These are phyloP conservation scores for Micronycteris hirsuta DNA, from an alignment of 2,113 vertebrate genomes.

Conservation along the genomic window DNA sequence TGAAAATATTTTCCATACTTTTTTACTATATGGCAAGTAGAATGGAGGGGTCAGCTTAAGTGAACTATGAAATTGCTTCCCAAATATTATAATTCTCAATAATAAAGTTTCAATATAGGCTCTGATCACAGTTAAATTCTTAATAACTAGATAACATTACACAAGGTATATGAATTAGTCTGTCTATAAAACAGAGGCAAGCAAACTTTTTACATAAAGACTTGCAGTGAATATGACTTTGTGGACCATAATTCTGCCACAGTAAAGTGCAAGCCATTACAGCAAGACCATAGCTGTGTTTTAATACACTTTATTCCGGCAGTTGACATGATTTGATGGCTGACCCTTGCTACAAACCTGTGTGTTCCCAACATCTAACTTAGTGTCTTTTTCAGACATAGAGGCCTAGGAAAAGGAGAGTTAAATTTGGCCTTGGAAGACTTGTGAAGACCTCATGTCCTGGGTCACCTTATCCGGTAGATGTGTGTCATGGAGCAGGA, in stretches of 20 bases:
- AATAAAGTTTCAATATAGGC: neutral
- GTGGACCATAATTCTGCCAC: neutral
- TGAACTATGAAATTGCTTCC: neutral
- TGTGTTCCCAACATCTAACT: neutral
- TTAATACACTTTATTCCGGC: neutral
- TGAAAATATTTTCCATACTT: neutral
- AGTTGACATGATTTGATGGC: neutral
- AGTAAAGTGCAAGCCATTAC: neutral
- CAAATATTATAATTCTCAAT: neutral
- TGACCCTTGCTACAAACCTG: neutral
- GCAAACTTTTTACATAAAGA: neutral
- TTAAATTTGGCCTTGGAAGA: neutral
- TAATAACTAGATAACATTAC: neutral
- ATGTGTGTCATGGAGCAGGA: neutral
- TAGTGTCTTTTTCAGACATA: neutral
- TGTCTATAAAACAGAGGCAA: neutral
- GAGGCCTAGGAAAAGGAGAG: neutral
- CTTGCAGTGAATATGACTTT: neutral
- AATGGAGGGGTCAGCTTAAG: neutral
- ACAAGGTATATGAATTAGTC: neutral
- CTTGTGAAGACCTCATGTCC: neutral
- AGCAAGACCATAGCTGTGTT: neutral
- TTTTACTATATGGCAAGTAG: neutral
- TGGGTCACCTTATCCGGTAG: neutral
- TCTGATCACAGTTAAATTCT: neutral